phyloP scores from a whole-genome alignment of 2,113 vertebrate species.

The Gobius niger region DNA sequence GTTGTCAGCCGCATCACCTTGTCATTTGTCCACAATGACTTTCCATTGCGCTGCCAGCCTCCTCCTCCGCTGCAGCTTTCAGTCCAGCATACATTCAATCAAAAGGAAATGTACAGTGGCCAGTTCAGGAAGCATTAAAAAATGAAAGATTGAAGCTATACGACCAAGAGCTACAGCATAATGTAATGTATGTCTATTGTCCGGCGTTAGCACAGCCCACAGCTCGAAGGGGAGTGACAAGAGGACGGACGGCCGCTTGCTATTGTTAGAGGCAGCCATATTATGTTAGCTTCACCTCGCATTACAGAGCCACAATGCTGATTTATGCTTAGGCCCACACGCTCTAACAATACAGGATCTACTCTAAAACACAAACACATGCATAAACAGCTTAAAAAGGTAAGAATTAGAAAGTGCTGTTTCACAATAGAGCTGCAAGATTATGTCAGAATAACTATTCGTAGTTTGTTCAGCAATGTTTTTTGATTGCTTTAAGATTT shows the following conservation, averaged over 20 bases:
- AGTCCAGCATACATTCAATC: constrained; percentile 4
- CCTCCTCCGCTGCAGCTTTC: constrained; percentile 20
- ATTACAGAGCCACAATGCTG: background rate
- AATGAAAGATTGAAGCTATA: constrained; percentile 3
- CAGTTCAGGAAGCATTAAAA: constrained; percentile 6
- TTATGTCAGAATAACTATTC: too few species aligned
- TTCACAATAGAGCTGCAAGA: too few species aligned
- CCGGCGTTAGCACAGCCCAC: constrained; percentile 10
- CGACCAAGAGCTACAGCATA: background rate
- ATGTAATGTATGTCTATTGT: constrained; percentile 7
- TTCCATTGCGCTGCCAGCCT: constrained; percentile 1
- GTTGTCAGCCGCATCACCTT: constrained; percentile 35
- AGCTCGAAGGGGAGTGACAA: background rate
- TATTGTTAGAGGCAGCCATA: constrained; percentile 13
- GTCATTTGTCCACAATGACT: constrained; percentile 31
- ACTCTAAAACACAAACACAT: background rate
- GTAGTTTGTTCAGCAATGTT: too few species aligned
- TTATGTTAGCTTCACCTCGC: constrained; percentile 1
- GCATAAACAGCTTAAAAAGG: too few species aligned
- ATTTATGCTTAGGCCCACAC: background rate
- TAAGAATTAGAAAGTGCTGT: too few species aligned
- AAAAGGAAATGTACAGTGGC: background rate
- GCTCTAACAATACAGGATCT: background rate
- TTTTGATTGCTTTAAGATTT: too few species aligned
- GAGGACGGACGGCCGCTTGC: background rate